These are phyloP conservation scores for Platycnemis pennipes DNA, from an alignment of 2,888 invertebrate species.

Conservation along the genomic window DNA sequence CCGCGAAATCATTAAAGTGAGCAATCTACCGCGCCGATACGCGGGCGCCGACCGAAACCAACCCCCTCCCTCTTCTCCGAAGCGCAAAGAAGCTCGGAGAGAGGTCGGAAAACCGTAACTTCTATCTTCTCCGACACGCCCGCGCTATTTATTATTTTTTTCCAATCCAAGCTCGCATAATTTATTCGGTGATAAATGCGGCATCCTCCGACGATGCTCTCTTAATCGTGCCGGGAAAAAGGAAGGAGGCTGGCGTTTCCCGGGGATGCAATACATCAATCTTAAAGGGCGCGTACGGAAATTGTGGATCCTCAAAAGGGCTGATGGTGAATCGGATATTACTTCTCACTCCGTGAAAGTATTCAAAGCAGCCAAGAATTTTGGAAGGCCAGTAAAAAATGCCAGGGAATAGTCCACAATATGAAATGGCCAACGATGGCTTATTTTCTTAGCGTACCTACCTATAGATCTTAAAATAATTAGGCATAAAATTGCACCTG, in stretches of 20 bases:
- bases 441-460: no score
- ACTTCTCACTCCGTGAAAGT: neutral
- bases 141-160: neutral
- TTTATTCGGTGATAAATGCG: slow-evolving; percentile 10
- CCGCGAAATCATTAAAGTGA: neutral
- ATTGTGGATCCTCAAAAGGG: neutral
- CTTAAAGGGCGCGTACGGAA: neutral
- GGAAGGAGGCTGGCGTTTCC: neutral
- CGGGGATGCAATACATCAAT: neutral
- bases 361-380: no score
- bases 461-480: no score
- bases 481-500: no score
- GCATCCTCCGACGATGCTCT: neutral
- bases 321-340: neutral
- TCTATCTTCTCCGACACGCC: neutral
- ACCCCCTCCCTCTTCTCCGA: neutral
- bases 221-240: neutral
- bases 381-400: no score
- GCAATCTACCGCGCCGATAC: neutral
- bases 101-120: neutral
- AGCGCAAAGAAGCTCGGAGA: neutral
- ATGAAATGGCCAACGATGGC: no score
- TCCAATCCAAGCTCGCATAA: neutral
- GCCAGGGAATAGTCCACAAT: no score
- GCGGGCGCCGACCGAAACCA: neutral